Base-by-base conservation (phyloP, 2,113 vertebrate genomes). In the Chascanopsetta lugubris region DNA sequence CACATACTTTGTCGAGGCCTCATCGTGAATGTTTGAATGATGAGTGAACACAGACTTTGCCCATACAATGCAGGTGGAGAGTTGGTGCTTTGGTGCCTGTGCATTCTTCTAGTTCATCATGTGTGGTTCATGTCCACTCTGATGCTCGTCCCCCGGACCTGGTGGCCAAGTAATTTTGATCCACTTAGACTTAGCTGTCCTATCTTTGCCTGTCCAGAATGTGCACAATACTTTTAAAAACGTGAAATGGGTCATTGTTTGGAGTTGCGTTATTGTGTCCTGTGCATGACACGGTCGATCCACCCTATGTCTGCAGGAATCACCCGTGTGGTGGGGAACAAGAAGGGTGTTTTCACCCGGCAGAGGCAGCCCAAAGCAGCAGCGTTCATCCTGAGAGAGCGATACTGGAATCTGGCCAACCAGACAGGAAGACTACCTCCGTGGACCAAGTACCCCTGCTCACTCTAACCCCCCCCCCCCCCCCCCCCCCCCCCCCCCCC, bases 351-450 rank as follows among this genome's bases (percentile, higher is more conserved):
- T 73, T 99, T 99, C 79, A 98, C 88, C 17, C 93, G 97, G 1
- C 95, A 99, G 50, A 87, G 97, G 51, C 96, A 98, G 63, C 97
- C 97, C 34, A 99, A 99, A 86, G 67, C 92, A 0, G 92, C 94
- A 0, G 97, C 97, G 0, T 98, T 95, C 81, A 61, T 96, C 77
- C 85, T 99, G 59, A 93, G 89, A 79, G 94, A 97, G 42, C 88
- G 97, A 50, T 99, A 99, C 91, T 97, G 96, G 96, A 94, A 66
- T 42, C 88, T 99, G 66, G 95, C 95, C 34, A 98, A 98, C 5
- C 93, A 94, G 77, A 96, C 94, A 0, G 88, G 84, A 49, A 85
- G 70, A 32, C 80, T 94, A 1, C 90, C 91, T 36, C 60, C 79
- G 8, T 82, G 92, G 87, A 58, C 72, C 48, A 92, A 85, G 61